Conservation (phyloP, 2,888 invertebrate species). For the Glyphotaelius pellucidus region DNA sequence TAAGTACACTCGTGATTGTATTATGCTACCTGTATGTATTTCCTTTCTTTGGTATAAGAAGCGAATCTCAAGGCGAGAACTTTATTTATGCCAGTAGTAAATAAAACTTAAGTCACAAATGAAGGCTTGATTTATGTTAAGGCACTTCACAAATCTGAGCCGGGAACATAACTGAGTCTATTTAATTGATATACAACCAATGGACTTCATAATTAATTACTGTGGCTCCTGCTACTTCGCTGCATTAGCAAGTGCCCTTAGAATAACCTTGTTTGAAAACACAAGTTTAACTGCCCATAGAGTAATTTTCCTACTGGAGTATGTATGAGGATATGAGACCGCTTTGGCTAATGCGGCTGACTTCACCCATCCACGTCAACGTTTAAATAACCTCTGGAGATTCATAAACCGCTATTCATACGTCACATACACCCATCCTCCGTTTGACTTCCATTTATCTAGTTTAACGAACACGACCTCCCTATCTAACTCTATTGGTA, state of each 20-base stretch:
- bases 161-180: neutral
- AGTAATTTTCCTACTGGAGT: neutral
- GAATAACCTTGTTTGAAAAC: neutral
- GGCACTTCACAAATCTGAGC: neutral
- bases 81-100: neutral
- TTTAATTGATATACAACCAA: neutral
- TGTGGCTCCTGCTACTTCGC: neutral
- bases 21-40: neutral
- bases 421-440: conserved; percentile 45
- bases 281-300: neutral
- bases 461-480: conserved; percentile 48
- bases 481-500: neutral
- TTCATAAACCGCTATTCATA: conserved; percentile 30
- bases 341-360: neutral
- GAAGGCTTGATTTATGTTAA: neutral
- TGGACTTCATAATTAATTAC: neutral
- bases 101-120: neutral
- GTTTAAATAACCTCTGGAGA: conserved; percentile 30
- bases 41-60: neutral
- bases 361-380: conserved; percentile 28
- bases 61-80: neutral
- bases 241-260: neutral
- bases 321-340: neutral
- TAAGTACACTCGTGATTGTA: neutral
- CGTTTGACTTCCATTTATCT: conserved; percentile 51